Conservation (phyloP, 2,888 invertebrate genomes). For the Lobophora halterata region DNA sequence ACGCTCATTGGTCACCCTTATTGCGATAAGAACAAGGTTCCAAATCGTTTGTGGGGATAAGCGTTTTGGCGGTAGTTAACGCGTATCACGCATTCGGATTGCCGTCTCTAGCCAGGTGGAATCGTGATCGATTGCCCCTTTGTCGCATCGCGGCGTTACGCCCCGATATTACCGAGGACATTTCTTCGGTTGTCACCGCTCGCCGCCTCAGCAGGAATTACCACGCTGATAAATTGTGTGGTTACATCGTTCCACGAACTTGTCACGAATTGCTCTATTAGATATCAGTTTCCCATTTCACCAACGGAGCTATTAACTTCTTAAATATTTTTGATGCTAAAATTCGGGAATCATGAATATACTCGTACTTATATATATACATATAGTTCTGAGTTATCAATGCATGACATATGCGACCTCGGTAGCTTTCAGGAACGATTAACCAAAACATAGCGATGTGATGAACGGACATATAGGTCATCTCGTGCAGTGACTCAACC, state of each 20-base stretch:
- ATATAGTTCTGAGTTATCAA: too few relatives aligned
- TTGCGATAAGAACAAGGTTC: conserved; percentile 34
- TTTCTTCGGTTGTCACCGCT: conserved; percentile 60
- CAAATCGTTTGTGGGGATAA: conserved; percentile 30
- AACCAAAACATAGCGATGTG: too few relatives aligned
- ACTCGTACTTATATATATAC: too few relatives aligned
- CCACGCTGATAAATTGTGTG: conserved; percentile 55
- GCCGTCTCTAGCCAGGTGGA: conserved; percentile 64
- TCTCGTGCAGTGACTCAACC: too few relatives aligned
- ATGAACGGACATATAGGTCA: too few relatives aligned
- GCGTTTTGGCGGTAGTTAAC: conserved; percentile 58
- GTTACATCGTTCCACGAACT: conserved; percentile 37
- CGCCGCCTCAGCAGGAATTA: conserved; percentile 54
- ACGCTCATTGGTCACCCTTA: conserved; percentile 26
- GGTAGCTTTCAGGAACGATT: too few relatives aligned
- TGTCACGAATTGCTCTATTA: conserved; percentile 19
- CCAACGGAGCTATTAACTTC: too few relatives aligned
- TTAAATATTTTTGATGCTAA: too few relatives aligned
- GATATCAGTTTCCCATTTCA: conserved; percentile 10
- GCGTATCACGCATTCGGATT: conserved; percentile 67
- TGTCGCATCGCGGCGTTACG: conserved; percentile 51
- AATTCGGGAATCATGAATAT: too few relatives aligned
- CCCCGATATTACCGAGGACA: conserved; percentile 54
- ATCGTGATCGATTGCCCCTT: conserved; percentile 72
- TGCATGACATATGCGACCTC: too few relatives aligned